Conservation (phyloP, 2,888 invertebrate species). For the Tipula confusa region DNA sequence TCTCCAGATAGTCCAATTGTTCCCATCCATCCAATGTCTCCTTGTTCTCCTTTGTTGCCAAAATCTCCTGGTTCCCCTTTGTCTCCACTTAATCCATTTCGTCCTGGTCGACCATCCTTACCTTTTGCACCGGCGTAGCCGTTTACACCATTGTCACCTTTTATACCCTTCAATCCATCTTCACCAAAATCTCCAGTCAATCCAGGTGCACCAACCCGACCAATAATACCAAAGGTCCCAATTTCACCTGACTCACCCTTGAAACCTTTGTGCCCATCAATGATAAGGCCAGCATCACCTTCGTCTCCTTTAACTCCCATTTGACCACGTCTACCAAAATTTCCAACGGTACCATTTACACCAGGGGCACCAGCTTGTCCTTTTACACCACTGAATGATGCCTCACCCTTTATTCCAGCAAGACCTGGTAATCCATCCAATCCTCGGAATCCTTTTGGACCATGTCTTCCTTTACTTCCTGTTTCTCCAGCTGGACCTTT, state of each 20-base stretch:
- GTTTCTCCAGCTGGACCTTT: constrained; percentile 49
- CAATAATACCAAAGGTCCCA: constrained; percentile 43
- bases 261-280: not conserved
- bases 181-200: constrained; percentile 46
- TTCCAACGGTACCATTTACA: constrained; percentile 41
- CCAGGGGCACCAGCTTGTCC: constrained; percentile 34
- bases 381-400: constrained; percentile 43
- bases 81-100: constrained; percentile 53
- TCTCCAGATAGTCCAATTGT: constrained; percentile 56
- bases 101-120: constrained; percentile 35
- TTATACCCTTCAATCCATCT: constrained; percentile 45
- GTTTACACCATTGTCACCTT: constrained; percentile 53
- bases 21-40: constrained; percentile 42
- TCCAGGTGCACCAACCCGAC: constrained; percentile 39
- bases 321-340: not conserved
- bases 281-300: constrained; percentile 32
- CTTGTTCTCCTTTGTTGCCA: constrained; percentile 51
- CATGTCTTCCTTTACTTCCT: constrained; percentile 56
- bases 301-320: constrained; percentile 34
- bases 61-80: constrained; percentile 58
- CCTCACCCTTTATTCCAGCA: constrained; percentile 48
- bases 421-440: constrained; percentile 52
- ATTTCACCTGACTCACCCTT: constrained; percentile 33
- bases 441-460: constrained; percentile 50
- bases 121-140: constrained; percentile 40